Evolutionary conservation across 2,888 invertebrate species (phyloP), one percentile per base, ranked within the genome.

Genomic region (Lasioglossum figueresi): DNA sequence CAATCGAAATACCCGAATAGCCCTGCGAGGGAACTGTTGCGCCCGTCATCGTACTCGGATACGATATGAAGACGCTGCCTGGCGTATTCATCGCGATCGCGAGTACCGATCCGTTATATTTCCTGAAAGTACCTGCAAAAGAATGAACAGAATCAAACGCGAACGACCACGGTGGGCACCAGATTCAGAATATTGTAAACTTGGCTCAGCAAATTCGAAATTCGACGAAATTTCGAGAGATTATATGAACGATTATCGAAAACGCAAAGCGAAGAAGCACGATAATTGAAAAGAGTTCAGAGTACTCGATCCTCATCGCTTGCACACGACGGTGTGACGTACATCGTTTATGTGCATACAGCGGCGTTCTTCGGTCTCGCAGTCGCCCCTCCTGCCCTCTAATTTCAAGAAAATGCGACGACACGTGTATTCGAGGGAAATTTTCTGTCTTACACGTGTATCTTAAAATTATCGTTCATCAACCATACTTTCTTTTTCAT

Each of bases 1-100:
- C 95, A 93, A 96, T 96, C 84, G 95, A 95, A 88, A 96, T 95
- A 31, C 96, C 96, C 4, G 96, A 96, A 1, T 96, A 95, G 1
- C 96, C 95, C 5, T 95, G 95, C 0, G 95, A 66, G n/a, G 59
- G 31, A 1, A n/a, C 70, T 27, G 37, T 31, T 63, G 71, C 27
- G 19, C 82, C 79, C 14, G 71, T 52, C 73, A 95, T 95, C 0
- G 95, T 95, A 81, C 95, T 95, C 91, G 95, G 95, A 92, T 96
- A 95, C 0, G 96, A 95, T 1, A 96, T 95, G 95, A 96, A 95
- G 23, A 96, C 96, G 5, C 95, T 95, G 93, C 95, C 95, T 16
- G 95, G 94, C 1, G 40, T 10, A 8, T 94, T 90, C 96, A 96
- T 96, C 19, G 66, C 66, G 66, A 63, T 10, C 23, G 10, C 16